These are phyloP conservation scores for Dreissena polymorpha DNA, from an alignment of 1,140 invertebrate genomes.

Conservation along the genomic window DNA sequence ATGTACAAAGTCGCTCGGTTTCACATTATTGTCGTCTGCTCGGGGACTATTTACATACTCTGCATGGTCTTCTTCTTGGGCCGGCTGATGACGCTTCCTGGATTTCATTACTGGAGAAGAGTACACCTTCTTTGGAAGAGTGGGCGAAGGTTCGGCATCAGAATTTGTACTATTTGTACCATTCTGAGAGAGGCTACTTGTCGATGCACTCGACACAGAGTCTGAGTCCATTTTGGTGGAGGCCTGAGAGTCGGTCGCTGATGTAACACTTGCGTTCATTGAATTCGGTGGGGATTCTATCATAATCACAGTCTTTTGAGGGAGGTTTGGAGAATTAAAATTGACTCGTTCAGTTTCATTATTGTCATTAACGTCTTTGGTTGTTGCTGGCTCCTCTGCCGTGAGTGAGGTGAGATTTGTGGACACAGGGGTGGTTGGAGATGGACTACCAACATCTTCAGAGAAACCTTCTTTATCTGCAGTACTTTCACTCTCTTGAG, in stretches of 20 bases:
- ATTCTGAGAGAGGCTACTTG: constrained; percentile 20
- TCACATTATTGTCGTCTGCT: background rate
- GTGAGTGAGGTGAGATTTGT: no score
- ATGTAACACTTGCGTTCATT: no score
- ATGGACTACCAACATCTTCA: no score
- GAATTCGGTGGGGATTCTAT: constrained; percentile 31
- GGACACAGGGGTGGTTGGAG: no score
- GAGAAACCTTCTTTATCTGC: no score
- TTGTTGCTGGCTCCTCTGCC: background rate
- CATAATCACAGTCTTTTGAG: constrained; percentile 53
- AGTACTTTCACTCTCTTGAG: no score
- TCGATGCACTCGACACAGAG: constrained; percentile 24
- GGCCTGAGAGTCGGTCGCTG: no score
- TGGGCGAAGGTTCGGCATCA: background rate
- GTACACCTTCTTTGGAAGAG: background rate
- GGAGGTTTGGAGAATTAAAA: constrained; percentile 16
- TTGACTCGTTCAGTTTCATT: background rate
- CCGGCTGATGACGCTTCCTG: background rate
- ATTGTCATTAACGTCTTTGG: background rate
- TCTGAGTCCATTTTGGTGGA: constrained; percentile 12
- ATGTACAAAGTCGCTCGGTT: background rate
- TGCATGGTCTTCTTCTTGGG: no score
- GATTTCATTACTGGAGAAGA: background rate
- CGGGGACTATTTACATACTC: constrained; percentile 18
- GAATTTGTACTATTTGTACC: background rate